Base-by-base conservation (phyloP, 2,888 invertebrate genomes). In the Adelphocoris suturalis region DNA sequence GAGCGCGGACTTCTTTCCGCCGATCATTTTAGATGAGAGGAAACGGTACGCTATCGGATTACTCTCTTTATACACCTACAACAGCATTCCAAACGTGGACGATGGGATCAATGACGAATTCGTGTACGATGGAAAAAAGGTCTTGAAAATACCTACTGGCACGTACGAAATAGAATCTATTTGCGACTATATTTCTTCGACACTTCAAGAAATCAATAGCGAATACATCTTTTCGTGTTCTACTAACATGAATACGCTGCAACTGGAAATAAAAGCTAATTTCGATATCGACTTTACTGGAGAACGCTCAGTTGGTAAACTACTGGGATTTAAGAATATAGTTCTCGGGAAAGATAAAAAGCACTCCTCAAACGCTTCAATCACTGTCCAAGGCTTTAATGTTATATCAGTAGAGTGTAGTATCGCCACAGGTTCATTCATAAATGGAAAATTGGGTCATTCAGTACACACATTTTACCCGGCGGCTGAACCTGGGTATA, bases 381-480 rank as follows among this genome's bases (percentile, higher is more conserved):
- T 93, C 23, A 91, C 92, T 86, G 93, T 93, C 90, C 91, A 92
- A 57, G 92, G 92, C 86, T 91, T 93, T 16, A 92, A 92, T 90
- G 89, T 90, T 0, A 89, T 93, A 57, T 89, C 92, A 68, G 90
- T 93, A 23, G 92, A 93, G 78, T 92, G 92, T 87, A 93, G 92
- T 90, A 92, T 92, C 13, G 92, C 91, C 0, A 84, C 90, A 11
- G 93, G 92, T 46, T 92, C 93, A 78, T 93, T 92, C 90, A 68
- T 92, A 11, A 92, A 93, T 91, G 92, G 92, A 14, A 91, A 91
- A 76, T 92, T 90, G 37, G 92, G 92, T 5, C 93, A 93, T 90
- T 93, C 92, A 5, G 92, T 93, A 86, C 92, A 93, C 90, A 92
- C 93, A 91, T 93, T 93, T 92, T 92, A 92, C 19, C 92, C 92